Evolutionary conservation across 2,888 invertebrate genomes (phyloP).

Genomic region (Tetragnatha montana): DNA sequence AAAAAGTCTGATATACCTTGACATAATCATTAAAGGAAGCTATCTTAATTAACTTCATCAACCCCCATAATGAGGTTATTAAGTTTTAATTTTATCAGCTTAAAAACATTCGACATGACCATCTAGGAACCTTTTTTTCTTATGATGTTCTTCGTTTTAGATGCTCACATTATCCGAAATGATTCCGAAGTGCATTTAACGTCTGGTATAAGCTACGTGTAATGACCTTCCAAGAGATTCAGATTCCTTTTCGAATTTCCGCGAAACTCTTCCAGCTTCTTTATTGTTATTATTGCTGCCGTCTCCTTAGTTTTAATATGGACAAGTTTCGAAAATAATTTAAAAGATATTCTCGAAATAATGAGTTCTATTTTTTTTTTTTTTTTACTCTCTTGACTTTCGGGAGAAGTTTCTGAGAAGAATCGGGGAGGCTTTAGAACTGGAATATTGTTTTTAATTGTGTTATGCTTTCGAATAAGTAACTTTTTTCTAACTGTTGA

Average conservation of each 20-base stretch:
- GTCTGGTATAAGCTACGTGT: not conserved
- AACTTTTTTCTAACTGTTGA: not conserved
- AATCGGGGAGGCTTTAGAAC: not conserved
- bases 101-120: not conserved
- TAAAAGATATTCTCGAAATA: slow-evolving; percentile 20
- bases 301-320: not conserved
- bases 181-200: not conserved
- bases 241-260: not conserved
- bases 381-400: not conserved
- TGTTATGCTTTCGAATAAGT: not conserved
- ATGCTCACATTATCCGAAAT: not conserved
- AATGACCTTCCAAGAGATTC: not conserved
- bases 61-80: not conserved
- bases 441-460: not conserved
- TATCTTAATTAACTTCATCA: not conserved
- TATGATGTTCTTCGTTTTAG: not conserved
- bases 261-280: not conserved
- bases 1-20: not conserved
- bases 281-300: not conserved
- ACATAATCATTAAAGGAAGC: not conserved
- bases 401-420: not conserved
- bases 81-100: slow-evolving; percentile 1
- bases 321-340: slow-evolving; percentile 21
- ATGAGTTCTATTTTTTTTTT: not conserved
- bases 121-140: not conserved